Evolutionary conservation across 2,888 invertebrate genomes (phyloP), one percentile per base, ranked within the genome.

Genomic region (Melinaea menophilus): DNA sequence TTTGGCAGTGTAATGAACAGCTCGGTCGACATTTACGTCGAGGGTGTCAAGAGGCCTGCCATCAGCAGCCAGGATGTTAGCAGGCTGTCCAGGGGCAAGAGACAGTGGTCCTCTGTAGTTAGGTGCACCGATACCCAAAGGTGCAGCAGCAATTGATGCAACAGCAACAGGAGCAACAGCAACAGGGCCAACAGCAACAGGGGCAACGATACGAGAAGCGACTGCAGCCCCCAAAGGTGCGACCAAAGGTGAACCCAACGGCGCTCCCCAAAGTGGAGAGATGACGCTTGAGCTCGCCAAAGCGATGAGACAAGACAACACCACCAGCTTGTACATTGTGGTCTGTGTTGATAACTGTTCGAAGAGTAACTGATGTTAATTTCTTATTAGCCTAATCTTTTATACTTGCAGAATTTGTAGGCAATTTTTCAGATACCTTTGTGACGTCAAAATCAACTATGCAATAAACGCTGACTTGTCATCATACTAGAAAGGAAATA

Each of bases 301-400:
- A 77, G 93, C 92, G 75, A 93, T 77, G 70, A 93, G 84, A 79
- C 91, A 92, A 78, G 91, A 93, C 91, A 94, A 92, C 86, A 93
- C 93, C 91, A 93, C 92, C 92, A 91, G 81, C 85, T 88, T 90
- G 78, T 84, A 88, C 91, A 91, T 91, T 85, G 84, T 90, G 87
- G 86, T 90, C 88, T 90, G 88, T 88, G 86, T 86, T 88, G 86
- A 76, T 82, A 79, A 77, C 75, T 75, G 73, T 78, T 75, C 77
- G 75, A 71, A 78, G 76, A 80, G 75, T 79, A 79, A 90, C 86
- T 90, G 88, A 63, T 81, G 71, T 70, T 70, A 78, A 78, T 73
- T 78, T 78, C 77, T 75, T 70, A 71, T 75, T 75, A 73, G 68
- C 70, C 72, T 73, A 69, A 79, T 78, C 81, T 89, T 90, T 78